Evolutionary conservation across 2,797 vertebrate genomes (phyloP), one percentile per base, ranked within the genome.

Genomic region (Silurus aristotelis): DNA sequence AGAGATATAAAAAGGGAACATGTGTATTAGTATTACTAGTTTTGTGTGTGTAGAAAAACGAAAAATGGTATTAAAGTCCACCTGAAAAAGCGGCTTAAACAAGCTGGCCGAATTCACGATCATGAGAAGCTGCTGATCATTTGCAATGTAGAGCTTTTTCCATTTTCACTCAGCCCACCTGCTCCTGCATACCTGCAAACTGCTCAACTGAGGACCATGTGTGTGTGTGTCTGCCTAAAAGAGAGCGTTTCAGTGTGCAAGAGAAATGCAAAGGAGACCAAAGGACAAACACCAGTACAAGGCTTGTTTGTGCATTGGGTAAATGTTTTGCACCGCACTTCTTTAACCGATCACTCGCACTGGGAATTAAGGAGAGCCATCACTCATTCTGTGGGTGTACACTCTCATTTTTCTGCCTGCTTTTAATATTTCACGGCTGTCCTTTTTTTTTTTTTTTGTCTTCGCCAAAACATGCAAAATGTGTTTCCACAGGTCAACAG

Each of bases 301-400:
- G 48, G 84, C 63, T 61, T 84, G 14, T 81, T 83, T 85, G 64
- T 86, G 66, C 80, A 76, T 38, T 61, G 68, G 72, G 83, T 85
- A 88, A 88, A 87, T 87, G 84, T 87, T 38, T 84, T 87, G 31
- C 27, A 20, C 56, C 64, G 52, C 73, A 89, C 58, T 79, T 56
- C 71, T 84, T 83, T 66, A 85, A 56, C 73, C 70, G 48, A 17
- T 25, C 12, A 25, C 83, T 17, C n/a, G 38, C 17, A n/a, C 14
- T 80, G 82, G 84, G 77, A 86, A 60, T 81, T 81, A 66, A 80
- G 55, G 14, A 73, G 48, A 87, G 66, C 46, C 61, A 85, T 77
- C 52, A 77, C 70, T 84, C 77, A 80, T 80, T 61, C 14, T 5
- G 63, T 5, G 61, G 20, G 64, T 58, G 48, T 43, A 27, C 22